Conservation (phyloP, 2,888 invertebrate genomes). For the Stenolophus ochropezus region DNA sequence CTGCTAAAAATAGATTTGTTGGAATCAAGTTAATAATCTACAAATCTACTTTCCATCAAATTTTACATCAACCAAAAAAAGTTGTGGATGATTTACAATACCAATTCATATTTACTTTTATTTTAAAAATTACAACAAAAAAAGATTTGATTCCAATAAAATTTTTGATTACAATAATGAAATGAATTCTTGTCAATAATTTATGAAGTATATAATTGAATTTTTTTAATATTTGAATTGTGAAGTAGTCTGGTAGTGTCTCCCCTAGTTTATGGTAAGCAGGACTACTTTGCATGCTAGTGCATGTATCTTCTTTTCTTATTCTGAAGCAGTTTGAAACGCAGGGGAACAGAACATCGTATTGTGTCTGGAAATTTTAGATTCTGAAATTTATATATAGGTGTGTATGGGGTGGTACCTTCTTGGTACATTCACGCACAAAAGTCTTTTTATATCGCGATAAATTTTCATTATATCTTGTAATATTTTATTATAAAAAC, state of each 20-base stretch:
- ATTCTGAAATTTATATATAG: constrained; percentile 52
- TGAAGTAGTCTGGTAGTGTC: not conserved
- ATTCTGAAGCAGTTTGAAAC: constrained; percentile 43
- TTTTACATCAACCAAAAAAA: no score
- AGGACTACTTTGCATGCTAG: constrained; percentile 48
- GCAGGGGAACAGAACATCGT: constrained; percentile 31
- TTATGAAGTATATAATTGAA: constrained; percentile 33
- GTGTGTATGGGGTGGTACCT: constrained; percentile 19
- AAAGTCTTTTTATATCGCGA: no score
- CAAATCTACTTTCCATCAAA: no score
- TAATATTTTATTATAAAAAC: no score
- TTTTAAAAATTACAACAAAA: no score
- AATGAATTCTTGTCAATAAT: no score
- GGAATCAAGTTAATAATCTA: no score
- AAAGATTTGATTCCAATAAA: no score
- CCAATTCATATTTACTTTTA: no score
- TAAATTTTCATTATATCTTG: no score
- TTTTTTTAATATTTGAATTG: constrained; percentile 13
- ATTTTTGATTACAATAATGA: no score
- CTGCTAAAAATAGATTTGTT: constrained; percentile 15
- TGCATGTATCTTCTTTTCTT: constrained; percentile 52
- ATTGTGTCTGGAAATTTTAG: constrained; percentile 46
- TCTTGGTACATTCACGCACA: not conserved
- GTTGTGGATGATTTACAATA: no score
- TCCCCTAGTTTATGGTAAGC: constrained; percentile 51